Percentiles rank a stretch among this genome's conserved stretches.
Evolutionary conservation across 2,888 invertebrate genomes (phyloP).

Genomic region (Agrotis puta): DNA sequence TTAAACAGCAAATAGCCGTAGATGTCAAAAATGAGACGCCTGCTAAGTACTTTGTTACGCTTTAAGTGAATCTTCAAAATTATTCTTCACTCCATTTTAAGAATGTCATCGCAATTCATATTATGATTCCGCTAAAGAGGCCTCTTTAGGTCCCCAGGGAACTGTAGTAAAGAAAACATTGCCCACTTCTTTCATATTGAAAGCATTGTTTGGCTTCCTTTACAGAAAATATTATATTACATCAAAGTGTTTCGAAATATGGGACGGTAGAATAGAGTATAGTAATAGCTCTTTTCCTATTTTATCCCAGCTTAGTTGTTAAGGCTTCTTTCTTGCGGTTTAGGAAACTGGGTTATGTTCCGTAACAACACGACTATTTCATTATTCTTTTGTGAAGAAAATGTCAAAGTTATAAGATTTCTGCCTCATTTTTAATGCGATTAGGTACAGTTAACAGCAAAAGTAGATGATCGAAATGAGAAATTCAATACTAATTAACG

Average conservation of each 20-base stretch:
- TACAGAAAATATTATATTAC: slow-evolving; percentile 28
- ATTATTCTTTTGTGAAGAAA: neutral
- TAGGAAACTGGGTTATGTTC: neutral
- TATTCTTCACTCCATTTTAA: no score
- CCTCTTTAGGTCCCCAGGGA: no score
- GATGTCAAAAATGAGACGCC: no score
- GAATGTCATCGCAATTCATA: no score
- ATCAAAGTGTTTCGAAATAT: slow-evolving; percentile 17
- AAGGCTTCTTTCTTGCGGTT: neutral
- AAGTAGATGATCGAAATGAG: no score
- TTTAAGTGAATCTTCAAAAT: no score
- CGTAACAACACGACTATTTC: neutral
- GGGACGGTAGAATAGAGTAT: neutral
- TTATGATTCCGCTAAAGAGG: no score
- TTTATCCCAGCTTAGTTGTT: slow-evolving; percentile 10
- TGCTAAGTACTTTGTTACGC: no score
- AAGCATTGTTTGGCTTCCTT: slow-evolving; percentile 28
- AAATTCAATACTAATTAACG: no score
- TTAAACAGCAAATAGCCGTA: no score
- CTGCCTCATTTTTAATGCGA: neutral
- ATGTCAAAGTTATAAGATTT: neutral
- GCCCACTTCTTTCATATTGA: neutral
- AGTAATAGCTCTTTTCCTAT: slow-evolving; percentile 4
- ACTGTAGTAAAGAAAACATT: neutral
- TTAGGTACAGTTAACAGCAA: no score